These are phyloP conservation scores for Polyodon spathula DNA, from an alignment of 2,113 vertebrate genomes.

Conservation along the genomic window DNA sequence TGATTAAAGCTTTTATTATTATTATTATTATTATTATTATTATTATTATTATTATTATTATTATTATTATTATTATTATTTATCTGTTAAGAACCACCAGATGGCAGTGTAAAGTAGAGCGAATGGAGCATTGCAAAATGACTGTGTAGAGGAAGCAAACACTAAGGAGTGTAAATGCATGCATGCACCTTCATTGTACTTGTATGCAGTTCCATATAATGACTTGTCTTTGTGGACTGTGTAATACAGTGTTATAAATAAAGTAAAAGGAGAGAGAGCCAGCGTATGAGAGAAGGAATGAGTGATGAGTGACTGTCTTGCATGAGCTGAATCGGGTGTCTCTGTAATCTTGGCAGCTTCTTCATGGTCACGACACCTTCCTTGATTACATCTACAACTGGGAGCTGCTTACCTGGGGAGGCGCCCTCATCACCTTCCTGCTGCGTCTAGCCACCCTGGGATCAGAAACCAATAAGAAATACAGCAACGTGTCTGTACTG, in stretches of 20 bases:
- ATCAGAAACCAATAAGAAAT: conserved; percentile 92
- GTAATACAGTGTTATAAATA: no score
- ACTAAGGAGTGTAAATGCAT: no score
- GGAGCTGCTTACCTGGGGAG: conserved; percentile 89
- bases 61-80: neutral
- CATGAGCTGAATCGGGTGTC: neutral
- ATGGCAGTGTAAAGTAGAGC: no score
- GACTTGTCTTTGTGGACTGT: no score
- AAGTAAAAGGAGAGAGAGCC: no score
- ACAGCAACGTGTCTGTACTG: conserved; percentile 88
- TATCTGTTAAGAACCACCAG: no score
- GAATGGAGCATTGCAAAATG: no score
- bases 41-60: neutral
- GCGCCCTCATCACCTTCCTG: conserved; percentile 78
- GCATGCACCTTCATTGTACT: no score
- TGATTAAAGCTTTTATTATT: neutral
- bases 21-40: neutral
- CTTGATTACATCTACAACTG: conserved; percentile 84
- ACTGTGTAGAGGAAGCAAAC: no score
- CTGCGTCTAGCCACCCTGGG: conserved; percentile 82
- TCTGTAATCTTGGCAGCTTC: conserved; percentile 55
- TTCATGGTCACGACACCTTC: conserved; percentile 85
- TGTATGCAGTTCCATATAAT: no score
- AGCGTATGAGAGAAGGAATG: no score
- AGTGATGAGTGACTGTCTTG: no score